Conservation (phyloP, 2,888 invertebrate genomes). For the Phalera bucephala region DNA sequence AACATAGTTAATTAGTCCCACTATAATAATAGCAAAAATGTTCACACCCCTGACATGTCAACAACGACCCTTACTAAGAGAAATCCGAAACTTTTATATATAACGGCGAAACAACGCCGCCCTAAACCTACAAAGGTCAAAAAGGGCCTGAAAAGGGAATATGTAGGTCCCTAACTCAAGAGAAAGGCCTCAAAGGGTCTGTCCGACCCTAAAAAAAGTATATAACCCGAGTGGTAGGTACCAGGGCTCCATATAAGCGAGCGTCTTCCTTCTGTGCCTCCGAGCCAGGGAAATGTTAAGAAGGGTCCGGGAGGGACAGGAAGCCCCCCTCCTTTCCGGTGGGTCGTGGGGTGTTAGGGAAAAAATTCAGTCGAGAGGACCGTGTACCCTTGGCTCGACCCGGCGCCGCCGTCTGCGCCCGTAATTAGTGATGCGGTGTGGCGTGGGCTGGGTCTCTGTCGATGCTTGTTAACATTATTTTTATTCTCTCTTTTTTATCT, state of each 20-base stretch:
- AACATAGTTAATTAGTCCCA: conserved; percentile 10
- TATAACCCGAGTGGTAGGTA: conserved; percentile 71
- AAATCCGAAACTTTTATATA: conserved; percentile 61
- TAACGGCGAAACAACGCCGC: conserved; percentile 55
- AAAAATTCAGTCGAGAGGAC: conserved; percentile 77
- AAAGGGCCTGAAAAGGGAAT: conserved; percentile 67
- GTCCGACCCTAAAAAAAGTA: conserved; percentile 79
- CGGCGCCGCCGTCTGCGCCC: conserved; percentile 72
- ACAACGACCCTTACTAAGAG: conserved; percentile 32
- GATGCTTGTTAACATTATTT: conserved; percentile 35
- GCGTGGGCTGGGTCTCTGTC: conserved; percentile 52
- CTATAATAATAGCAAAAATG: conserved; percentile 16
- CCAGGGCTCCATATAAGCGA: conserved; percentile 72
- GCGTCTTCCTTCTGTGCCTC: conserved; percentile 77
- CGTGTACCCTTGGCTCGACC: conserved; percentile 76
- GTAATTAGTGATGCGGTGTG: conserved; percentile 78
- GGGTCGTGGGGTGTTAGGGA: conserved; percentile 64
- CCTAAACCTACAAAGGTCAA: conserved; percentile 69
- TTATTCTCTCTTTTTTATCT: too few relatives aligned
- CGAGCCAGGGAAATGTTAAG: conserved; percentile 80
- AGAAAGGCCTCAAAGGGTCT: conserved; percentile 70
- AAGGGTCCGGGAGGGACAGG: conserved; percentile 76
- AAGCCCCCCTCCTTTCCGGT: conserved; percentile 63
- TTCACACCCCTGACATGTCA: conserved; percentile 10
- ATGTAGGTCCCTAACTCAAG: conserved; percentile 73